Evolutionary conservation across 2,888 invertebrate species (phyloP), one percentile per base, ranked within the genome.

Genomic region (Ditylenchus weischeri): DNA sequence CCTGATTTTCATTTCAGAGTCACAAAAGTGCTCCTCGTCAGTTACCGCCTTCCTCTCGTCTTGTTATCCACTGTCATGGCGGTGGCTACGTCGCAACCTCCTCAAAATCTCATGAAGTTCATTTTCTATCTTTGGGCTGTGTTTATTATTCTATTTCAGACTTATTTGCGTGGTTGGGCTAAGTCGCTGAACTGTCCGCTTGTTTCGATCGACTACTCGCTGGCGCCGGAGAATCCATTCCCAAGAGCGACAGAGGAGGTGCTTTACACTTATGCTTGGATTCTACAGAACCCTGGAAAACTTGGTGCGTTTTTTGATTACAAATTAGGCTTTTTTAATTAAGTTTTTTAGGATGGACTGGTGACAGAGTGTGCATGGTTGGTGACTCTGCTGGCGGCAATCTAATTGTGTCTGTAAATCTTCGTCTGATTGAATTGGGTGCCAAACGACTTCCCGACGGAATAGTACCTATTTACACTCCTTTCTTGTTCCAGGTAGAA

Each of bases 341-440:
- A 13, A 15, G 3, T 43, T 23, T 13, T 35, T 64, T 63, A 84
- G 86, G 86, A 10, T 86, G 85, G 80, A 86, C 85, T 10, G 87
- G 86, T 6, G 84, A 87, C 76, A 82, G 78, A 19, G 82, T 87
- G 13, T 83, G 84, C 72, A 78, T 86, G 77, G 84, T 89, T 75
- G 98, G 96, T 0, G 96, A 98, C 85, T 95, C 94, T 15, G 96
- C 96, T 0, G 96, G 98, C 0, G 96, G 91, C 0, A 95, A 96
- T 85, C 87, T 98, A 11, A 88, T 91, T 65, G 87, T 93, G 29
- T 90, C 90, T 0, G 88, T 90, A 21, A 88, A 89, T 0, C 85
- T 93, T 36, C 90, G 90, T 82, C 90, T 91, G 71, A 87, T 93
- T 61, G 88, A 90, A 73, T 84, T 89, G 60, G 90, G 89, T 7